Percentiles rank a stretch among this genome's conserved stretches.
These are phyloP conservation scores for Argentina silus DNA, from an alignment of 2,797 vertebrate species.

Conservation along the genomic window DNA sequence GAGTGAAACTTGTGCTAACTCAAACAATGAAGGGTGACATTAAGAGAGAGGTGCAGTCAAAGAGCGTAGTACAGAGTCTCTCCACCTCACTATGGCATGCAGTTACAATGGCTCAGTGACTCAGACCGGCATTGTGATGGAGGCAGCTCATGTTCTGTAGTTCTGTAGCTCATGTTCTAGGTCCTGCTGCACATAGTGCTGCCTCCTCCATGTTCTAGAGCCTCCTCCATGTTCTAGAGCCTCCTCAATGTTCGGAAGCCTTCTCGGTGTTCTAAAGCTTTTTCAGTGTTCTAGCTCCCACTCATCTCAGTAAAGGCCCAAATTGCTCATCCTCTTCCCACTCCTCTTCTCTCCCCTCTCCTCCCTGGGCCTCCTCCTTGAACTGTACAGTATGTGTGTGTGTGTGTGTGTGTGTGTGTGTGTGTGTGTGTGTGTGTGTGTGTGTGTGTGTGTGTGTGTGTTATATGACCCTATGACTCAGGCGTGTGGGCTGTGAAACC, in stretches of 20 bases:
- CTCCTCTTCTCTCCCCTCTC: no score
- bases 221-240: no score
- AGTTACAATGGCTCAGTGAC: not conserved
- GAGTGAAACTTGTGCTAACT: not conserved
- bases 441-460: not conserved
- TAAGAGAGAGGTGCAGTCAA: not conserved
- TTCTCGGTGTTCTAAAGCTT: no score
- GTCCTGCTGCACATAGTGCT: no score
- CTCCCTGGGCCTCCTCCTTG: no score
- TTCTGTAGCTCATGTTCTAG: not conserved
- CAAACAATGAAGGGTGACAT: not conserved
- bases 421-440: not conserved
- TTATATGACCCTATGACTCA: slow-evolving; percentile 65
- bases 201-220: no score
- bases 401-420: not conserved
- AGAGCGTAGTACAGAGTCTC: no score
- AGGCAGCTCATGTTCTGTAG: not conserved
- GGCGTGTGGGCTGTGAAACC: slow-evolving; percentile 73
- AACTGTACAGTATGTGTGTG: not conserved
- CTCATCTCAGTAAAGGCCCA: no score
- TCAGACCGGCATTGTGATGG: not conserved
- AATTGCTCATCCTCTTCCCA: no score
- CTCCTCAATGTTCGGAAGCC: no score
- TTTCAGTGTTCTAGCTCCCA: no score
- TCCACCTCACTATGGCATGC: no score